Evolutionary conservation across 2,888 invertebrate species (phyloP), one percentile per base, ranked within the genome.

Genomic region (Deroplatys truncata): DNA sequence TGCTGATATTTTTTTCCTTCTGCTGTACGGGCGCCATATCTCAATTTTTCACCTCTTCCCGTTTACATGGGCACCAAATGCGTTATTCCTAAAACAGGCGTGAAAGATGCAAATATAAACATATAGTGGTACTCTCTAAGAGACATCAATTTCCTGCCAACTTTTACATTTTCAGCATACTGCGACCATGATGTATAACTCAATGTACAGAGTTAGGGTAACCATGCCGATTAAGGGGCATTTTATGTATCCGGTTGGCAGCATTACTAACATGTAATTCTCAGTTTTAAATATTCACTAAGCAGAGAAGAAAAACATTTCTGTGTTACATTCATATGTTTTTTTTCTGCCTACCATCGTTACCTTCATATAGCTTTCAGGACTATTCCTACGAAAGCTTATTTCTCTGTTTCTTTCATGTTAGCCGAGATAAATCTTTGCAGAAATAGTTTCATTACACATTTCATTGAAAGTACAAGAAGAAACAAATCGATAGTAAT

Each of bases 121-220:
- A 87, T 87, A 87, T 87, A 83, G 87, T 35, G 72, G 16, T 72
- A 72, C 56, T 72, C 56, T 35, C 82, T 72, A 87, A 43, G 83
- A 87, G 87, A 28, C 87, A 83, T 87, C 87, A 87, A 83, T 87
- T 87, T 87, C 82, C n/a, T 87, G 87, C 82, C 82, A 29, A n/a
- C 28, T n/a, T 28, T 20, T 82, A 82, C 86, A 86, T 86, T 72
- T 72, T 72, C 56, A 72, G 56, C 56, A 72, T 20, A 72, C 56
- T 72, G 56, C 56, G 25, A 25, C 25, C 56, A 20, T 72, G 56
- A 72, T 72, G 56, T 72, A 72, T 72, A 72, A 72, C 56, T 72
- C 56, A 20, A 72, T 72, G 56, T 72, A 72, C 56, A 72, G 16
- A 72, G 56, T 20, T 72, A 72, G 56, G 56, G 56, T 72, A 72